Evolutionary conservation across 2,797 vertebrate species (phyloP).

Genomic region (Toxotes lorentzi): DNA sequence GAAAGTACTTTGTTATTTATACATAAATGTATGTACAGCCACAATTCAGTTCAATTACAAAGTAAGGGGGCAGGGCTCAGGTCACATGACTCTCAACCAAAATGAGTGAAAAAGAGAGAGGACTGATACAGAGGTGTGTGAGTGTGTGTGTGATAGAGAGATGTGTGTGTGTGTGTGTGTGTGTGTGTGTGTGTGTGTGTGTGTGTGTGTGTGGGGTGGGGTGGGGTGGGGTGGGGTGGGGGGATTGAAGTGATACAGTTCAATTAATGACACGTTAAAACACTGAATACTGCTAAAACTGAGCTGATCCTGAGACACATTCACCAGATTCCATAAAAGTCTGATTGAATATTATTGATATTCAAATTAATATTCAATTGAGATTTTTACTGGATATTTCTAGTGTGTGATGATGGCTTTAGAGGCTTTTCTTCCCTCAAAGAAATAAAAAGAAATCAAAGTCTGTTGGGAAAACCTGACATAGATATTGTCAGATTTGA

Average conservation of each 20-base stretch:
- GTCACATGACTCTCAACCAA: conserved; percentile 54
- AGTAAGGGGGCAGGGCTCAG: conserved; percentile 34
- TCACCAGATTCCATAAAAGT: conserved; percentile 59
- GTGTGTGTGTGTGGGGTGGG: too few relatives aligned
- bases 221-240: too few relatives aligned
- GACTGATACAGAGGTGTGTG: conserved; percentile 14
- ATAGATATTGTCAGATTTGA: conserved; percentile 19
- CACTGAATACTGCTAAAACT: conserved; percentile 41
- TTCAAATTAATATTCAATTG: conserved; percentile 46
- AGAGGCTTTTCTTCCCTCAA: conserved; percentile 40
- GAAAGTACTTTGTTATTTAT: conserved; percentile 73
- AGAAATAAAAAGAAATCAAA: background rate
- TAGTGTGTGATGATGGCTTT: conserved; percentile 63
- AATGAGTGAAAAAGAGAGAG: conserved; percentile 39
- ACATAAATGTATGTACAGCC: conserved; percentile 75
- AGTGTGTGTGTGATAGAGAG: too few relatives aligned
- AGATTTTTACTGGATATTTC: conserved; percentile 42
- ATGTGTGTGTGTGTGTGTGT: too few relatives aligned
- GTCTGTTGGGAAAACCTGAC: conserved; percentile 28
- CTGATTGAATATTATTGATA: conserved; percentile 43
- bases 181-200: too few relatives aligned
- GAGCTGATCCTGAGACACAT: conserved; percentile 65
- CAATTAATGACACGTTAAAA: conserved; percentile 5
- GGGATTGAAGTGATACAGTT: conserved; percentile 16
- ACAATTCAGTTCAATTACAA: conserved; percentile 38